Evolutionary conservation across 2,113 vertebrate genomes (phyloP).

Genomic region (Patagioenas fasciata): DNA sequence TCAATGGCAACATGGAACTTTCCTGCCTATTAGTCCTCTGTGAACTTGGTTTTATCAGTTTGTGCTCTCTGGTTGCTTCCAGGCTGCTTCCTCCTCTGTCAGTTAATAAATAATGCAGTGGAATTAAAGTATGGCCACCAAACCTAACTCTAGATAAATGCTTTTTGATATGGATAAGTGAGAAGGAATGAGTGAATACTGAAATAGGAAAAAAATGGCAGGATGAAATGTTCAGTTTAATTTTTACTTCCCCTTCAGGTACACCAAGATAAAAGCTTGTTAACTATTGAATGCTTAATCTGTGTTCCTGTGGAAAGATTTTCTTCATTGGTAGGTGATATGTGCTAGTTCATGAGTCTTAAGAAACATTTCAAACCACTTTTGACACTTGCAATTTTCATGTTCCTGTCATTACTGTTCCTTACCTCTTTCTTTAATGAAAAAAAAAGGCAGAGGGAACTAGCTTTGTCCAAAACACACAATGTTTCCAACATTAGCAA

Average conservation of each 20-base stretch:
- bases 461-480: not conserved
- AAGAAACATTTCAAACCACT: not conserved
- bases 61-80: not conserved
- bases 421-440: not conserved
- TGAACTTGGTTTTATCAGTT: not conserved
- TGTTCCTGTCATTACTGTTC: not conserved
- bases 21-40: not conserved
- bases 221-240: not conserved
- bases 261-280: not conserved
- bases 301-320: not conserved
- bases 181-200: not conserved
- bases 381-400: not conserved
- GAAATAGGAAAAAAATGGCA: not conserved
- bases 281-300: not conserved
- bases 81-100: not conserved
- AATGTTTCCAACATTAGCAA: not conserved
- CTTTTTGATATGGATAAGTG: not conserved
- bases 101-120: not conserved
- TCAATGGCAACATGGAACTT: not conserved
- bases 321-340: not conserved
- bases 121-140: not conserved
- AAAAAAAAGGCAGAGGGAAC: not conserved
- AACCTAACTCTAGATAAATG: not conserved
- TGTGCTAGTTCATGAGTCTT: not conserved
- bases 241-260: not conserved